phyloP scores from a whole-genome alignment of 2,888 invertebrate species.

The Drosophila yooni region DNA sequence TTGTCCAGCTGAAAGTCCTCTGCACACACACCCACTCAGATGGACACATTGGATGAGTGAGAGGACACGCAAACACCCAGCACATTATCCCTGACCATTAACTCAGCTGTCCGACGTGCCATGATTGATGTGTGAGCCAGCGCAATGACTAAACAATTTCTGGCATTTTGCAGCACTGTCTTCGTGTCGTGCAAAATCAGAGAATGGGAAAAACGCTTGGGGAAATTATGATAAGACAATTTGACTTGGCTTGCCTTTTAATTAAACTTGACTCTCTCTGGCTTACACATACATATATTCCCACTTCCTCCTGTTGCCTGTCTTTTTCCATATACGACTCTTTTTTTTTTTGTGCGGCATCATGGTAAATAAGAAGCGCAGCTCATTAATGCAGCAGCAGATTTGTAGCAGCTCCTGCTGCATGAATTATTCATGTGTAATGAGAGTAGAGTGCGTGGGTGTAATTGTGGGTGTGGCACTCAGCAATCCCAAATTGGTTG shows the following conservation, averaged over 20 bases:
- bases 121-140: conserved; percentile 70
- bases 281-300: conserved; percentile 26
- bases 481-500: conserved; percentile 21
- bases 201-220: conserved; percentile 46
- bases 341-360: conserved; percentile 66
- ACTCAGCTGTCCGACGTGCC: conserved; percentile 50
- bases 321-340: not conserved
- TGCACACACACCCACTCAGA: conserved; percentile 20
- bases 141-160: conserved; percentile 73
- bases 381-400: conserved; percentile 74
- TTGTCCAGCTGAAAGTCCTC: conserved; percentile 65
- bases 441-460: conserved; percentile 35
- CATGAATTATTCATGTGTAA: conserved; percentile 74
- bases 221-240: conserved; percentile 79
- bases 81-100: conserved; percentile 76
- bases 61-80: conserved; percentile 73
- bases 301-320: not conserved
- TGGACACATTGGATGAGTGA: not conserved
- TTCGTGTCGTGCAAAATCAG: conserved; percentile 59
- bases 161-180: conserved; percentile 36
- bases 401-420: conserved; percentile 49
- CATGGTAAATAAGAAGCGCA: conserved; percentile 77
- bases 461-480: conserved; percentile 50
- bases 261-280: conserved; percentile 66
- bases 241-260: conserved; percentile 66